Conservation (phyloP, 2,888 invertebrate species). For the Coremacera marginata region DNA sequence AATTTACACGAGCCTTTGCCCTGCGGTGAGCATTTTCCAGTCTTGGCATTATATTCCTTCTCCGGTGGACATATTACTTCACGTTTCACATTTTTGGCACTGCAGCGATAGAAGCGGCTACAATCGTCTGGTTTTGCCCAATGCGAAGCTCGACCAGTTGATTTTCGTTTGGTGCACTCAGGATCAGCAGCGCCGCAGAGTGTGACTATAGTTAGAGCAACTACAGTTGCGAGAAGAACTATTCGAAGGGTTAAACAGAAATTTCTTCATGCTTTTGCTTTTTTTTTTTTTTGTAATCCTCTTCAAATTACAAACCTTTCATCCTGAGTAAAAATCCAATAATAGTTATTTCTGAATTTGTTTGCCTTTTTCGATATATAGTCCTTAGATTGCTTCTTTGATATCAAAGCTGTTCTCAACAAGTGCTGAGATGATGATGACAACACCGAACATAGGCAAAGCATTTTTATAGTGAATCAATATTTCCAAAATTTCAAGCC, state of each 20-base stretch:
- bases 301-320: constrained; percentile 5
- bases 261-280: neutral
- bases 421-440: constrained; percentile 17
- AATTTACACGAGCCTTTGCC: constrained; percentile 55
- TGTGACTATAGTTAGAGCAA: constrained; percentile 53
- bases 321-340: neutral
- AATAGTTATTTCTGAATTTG: neutral
- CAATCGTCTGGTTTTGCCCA: constrained; percentile 60
- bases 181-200: constrained; percentile 56
- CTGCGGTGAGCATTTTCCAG: constrained; percentile 54
- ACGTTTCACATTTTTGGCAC: constrained; percentile 53
- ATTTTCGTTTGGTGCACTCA: constrained; percentile 59
- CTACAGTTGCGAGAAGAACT: constrained; percentile 60
- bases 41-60: constrained; percentile 57
- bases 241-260: neutral
- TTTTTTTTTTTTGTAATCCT: neutral
- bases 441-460: neutral
- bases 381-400: neutral
- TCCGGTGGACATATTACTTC: constrained; percentile 55
- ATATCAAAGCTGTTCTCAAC: constrained; percentile 28
- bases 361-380: neutral
- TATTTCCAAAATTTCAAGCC: neutral
- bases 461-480: constrained; percentile 16
- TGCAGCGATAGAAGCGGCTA: constrained; percentile 59
- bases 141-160: constrained; percentile 53